These are phyloP conservation scores for Pteronotus mesoamericanus DNA, from an alignment of 2,797 vertebrate genomes.

Conservation along the genomic window DNA sequence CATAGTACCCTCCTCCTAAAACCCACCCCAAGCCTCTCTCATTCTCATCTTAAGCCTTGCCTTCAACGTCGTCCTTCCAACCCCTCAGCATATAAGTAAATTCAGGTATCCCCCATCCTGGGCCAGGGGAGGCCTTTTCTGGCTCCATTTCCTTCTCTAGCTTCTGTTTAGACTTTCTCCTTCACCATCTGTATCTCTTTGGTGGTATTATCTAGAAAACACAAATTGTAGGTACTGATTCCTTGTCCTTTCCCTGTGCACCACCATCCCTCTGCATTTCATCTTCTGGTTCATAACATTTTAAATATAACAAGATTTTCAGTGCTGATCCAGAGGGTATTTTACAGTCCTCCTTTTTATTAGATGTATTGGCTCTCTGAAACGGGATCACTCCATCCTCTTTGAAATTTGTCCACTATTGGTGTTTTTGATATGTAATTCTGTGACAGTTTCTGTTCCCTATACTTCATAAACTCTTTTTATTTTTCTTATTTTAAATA, in stretches of 20 bases:
- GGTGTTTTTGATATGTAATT: neutral
- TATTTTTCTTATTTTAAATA: slow-evolving; percentile 30
- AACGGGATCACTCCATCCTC: neutral
- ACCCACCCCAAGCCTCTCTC: neutral
- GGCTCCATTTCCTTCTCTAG: neutral
- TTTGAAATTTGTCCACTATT: neutral
- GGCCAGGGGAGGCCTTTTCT: neutral
- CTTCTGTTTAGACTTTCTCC: neutral
- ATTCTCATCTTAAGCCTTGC: neutral
- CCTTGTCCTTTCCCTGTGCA: neutral
- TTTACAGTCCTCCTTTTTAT: neutral
- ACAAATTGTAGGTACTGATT: neutral
- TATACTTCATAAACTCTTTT: neutral
- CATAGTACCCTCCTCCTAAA: neutral
- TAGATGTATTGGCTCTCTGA: neutral
- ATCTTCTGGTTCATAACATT: neutral
- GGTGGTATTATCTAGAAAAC: neutral
- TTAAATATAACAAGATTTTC: neutral
- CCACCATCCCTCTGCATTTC: neutral
- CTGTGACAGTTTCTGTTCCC: neutral
- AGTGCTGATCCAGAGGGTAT: neutral
- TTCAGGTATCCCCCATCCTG: neutral
- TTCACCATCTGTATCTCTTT: neutral
- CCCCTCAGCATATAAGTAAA: neutral
- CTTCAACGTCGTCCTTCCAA: neutral